Conservation (phyloP, 1,140 invertebrate genomes). For the Pissodes strobi region DNA sequence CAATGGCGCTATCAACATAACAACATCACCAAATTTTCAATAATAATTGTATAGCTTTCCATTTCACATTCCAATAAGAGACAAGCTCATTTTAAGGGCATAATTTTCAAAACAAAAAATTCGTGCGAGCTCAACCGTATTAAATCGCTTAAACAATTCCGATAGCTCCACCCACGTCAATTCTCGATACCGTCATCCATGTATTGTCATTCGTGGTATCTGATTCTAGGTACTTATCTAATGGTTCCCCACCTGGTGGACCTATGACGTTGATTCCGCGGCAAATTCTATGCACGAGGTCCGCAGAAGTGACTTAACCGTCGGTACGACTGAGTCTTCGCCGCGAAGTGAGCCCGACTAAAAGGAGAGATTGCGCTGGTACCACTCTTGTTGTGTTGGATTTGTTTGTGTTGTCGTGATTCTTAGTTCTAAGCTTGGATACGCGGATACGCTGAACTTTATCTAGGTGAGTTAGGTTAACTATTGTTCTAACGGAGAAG, state of each 20-base stretch:
- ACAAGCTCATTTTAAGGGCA: too few species aligned
- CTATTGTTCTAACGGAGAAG: conserved; percentile 6
- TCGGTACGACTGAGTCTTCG: conserved; percentile 1
- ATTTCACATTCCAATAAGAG: too few species aligned
- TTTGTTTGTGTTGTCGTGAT: conserved; percentile 18
- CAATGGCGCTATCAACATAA: too few species aligned
- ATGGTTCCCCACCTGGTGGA: conserved; percentile 29
- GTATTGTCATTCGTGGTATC: conserved; percentile 7
- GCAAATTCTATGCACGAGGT: neutral
- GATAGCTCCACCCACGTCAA: conserved; percentile 1
- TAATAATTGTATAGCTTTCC: too few species aligned
- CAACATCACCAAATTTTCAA: too few species aligned
- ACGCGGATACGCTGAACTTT: conserved; percentile 21
- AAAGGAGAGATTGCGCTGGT: conserved; percentile 7
- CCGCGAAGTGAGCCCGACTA: neutral
- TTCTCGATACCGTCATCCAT: conserved; percentile 3
- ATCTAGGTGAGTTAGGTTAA: conserved; percentile 19
- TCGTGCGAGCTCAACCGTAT: neutral
- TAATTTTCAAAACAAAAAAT: too few species aligned
- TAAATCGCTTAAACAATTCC: neutral
- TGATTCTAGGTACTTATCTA: conserved; percentile 19
- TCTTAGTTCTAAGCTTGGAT: conserved; percentile 14
- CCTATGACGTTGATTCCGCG: conserved; percentile 21
- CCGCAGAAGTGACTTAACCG: conserved; percentile 20
- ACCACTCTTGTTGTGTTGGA: neutral